Percentiles rank a stretch among this genome's conserved stretches.
These are phyloP conservation scores for Rhinogobius similis DNA, from an alignment of 2,113 vertebrate species.

Conservation along the genomic window DNA sequence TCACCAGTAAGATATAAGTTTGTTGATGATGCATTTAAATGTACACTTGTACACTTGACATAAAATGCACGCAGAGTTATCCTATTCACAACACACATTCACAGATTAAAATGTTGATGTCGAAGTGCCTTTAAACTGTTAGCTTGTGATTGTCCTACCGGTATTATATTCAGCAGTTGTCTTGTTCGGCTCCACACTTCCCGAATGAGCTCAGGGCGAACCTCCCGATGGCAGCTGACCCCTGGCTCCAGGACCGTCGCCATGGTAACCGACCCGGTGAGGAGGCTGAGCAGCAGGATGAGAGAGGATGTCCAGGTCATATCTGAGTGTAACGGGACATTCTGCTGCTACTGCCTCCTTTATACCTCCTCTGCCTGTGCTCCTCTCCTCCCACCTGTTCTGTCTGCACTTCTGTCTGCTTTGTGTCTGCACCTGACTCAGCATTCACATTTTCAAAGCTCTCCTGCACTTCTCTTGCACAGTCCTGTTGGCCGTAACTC, in stretches of 20 bases:
- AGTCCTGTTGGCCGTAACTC: not conserved
- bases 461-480: constrained; percentile 8
- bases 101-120: too few species aligned
- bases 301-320: constrained; percentile 38
- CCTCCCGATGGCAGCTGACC: constrained; percentile 34
- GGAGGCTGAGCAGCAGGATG: constrained; percentile 23
- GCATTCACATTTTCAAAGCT: constrained; percentile 12
- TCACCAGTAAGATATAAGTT: too few species aligned
- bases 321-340: constrained; percentile 20
- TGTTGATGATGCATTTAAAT: too few species aligned
- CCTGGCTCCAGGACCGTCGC: not conserved
- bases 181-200: constrained; percentile 47
- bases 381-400: not conserved
- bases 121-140: too few species aligned
- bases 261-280: not conserved
- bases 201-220: constrained; percentile 38
- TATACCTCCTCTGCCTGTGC: constrained; percentile 39
- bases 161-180: constrained; percentile 39
- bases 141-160: constrained; percentile 38
- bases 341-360: constrained; percentile 15
- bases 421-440: constrained; percentile 17
- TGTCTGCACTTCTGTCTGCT: not conserved
- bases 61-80: too few species aligned
- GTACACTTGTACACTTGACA: too few species aligned
- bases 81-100: too few species aligned